phyloP scores from a whole-genome alignment of 2,888 invertebrate species.

The Spilosoma lubricipeda region DNA sequence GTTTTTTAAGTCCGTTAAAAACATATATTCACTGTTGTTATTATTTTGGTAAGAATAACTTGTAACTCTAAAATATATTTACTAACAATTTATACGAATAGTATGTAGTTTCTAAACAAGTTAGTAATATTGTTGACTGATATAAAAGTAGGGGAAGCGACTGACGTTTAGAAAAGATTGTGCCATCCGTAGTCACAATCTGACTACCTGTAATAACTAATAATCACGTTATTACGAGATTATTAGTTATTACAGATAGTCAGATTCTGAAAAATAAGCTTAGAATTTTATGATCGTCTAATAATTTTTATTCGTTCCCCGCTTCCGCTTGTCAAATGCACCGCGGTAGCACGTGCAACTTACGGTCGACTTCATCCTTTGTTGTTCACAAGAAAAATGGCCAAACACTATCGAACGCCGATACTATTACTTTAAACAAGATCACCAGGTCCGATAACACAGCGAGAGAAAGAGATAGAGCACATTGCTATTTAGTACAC shows the following conservation, averaged over 20 bases:
- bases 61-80: not conserved
- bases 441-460: constrained; percentile 60
- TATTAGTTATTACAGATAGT: too few relatives aligned
- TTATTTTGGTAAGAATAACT: not conserved
- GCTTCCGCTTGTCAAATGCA: constrained; percentile 47
- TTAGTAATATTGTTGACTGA: not conserved
- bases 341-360: constrained; percentile 59
- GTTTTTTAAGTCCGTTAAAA: too few relatives aligned
- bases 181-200: too few relatives aligned
- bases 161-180: not conserved
- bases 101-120: not conserved
- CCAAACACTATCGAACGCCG: constrained; percentile 69
- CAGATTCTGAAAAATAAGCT: not conserved
- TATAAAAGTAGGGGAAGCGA: not conserved
- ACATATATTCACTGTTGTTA: not conserved
- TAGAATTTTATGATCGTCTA: not conserved
- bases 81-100: not conserved
- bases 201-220: too few relatives aligned
- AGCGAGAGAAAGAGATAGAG: constrained; percentile 19
- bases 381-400: constrained; percentile 80
- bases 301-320: not conserved
- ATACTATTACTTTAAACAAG: constrained; percentile 76
- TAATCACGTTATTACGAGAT: too few relatives aligned
- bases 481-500: constrained; percentile 6
- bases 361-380: constrained; percentile 78